A percentile compares a stretch with the other conserved stretches of the same genome.
Conservation (phyloP, 2,888 invertebrate species). For the Ophion ellenae region DNA sequence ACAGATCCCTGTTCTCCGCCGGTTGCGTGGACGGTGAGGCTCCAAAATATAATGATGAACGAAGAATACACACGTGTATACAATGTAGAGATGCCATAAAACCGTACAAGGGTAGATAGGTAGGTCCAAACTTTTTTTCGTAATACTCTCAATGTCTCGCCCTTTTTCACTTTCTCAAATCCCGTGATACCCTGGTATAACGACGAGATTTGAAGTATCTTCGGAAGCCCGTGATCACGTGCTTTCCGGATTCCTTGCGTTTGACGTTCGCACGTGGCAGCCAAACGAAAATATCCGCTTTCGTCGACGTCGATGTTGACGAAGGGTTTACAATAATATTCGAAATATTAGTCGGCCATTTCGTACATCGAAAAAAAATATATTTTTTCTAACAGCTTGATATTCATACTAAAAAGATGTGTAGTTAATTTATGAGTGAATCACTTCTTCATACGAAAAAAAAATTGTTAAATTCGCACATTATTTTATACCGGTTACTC, state of each 20-base stretch:
- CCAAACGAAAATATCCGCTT: neutral
- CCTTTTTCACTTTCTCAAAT: neutral
- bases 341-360: too few species aligned
- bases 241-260: neutral
- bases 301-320: neutral
- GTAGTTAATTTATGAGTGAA: too few species aligned
- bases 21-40: constrained; percentile 13
- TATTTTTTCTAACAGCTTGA: too few species aligned
- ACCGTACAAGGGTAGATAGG: neutral
- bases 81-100: constrained; percentile 1
- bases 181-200: neutral
- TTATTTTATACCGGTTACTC: too few species aligned
- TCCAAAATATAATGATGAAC: constrained; percentile 21
- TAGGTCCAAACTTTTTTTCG: neutral
- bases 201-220: neutral
- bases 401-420: too few species aligned
- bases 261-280: neutral
- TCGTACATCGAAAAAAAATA: too few species aligned
- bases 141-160: neutral
- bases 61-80: neutral
- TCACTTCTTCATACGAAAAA: too few species aligned
- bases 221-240: neutral
- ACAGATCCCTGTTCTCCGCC: neutral
- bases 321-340: neutral
- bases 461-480: too few species aligned